These are phyloP conservation scores for Lasiurus borealis DNA, from an alignment of 2,113 vertebrate species.

Conservation along the genomic window DNA sequence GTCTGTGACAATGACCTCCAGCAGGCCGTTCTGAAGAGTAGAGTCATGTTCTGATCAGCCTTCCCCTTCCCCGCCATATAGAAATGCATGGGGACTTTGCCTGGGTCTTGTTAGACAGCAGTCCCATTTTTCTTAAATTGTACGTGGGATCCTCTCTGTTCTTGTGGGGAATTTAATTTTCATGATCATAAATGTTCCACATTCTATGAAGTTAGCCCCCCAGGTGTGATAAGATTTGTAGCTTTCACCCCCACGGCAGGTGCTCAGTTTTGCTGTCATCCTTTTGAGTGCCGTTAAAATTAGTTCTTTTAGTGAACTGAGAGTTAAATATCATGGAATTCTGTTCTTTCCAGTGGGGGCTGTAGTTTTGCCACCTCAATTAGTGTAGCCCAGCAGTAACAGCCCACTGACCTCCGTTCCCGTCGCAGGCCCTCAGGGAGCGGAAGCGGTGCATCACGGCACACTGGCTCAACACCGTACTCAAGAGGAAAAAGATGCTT, in stretches of 20 bases:
- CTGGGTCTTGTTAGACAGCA: neutral
- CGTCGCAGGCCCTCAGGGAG: slow-evolving; percentile 92
- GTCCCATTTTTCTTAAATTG: fast-evolving
- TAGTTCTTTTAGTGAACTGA: fast-evolving
- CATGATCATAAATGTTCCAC: neutral
- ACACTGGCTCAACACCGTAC: slow-evolving; percentile 95
- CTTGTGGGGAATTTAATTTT: neutral
- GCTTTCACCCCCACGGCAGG: neutral
- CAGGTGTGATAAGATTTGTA: neutral
- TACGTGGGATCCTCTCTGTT: neutral
- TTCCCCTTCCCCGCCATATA: fast-evolving
- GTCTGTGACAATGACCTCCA: fast-evolving
- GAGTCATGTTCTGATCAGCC: too few relatives aligned
- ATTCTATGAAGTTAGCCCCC: fast-evolving
- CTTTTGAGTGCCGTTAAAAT: too few relatives aligned
- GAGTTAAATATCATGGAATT: too few relatives aligned
- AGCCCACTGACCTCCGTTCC: too few relatives aligned
- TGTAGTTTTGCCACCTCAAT: fast-evolving
- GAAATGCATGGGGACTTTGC: neutral
- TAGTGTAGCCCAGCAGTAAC: neutral
- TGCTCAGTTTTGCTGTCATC: neutral
- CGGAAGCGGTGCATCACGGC: slow-evolving; percentile 97
- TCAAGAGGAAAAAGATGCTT: slow-evolving; percentile 96
- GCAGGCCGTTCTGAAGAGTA: neutral
- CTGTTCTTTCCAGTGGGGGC: neutral